Conservation (phyloP, 2,888 invertebrate species). For the Antitype chi region DNA sequence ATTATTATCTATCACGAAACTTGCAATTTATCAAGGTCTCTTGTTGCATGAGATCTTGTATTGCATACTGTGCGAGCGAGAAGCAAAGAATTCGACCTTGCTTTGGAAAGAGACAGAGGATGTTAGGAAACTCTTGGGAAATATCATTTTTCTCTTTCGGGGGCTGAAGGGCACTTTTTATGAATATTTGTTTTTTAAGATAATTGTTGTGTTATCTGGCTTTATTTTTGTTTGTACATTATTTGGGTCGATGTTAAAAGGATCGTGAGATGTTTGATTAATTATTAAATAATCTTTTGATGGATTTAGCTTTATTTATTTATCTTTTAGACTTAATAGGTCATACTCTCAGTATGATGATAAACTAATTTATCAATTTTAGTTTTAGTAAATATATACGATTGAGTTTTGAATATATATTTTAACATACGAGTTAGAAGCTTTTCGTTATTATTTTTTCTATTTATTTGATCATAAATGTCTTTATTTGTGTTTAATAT, state of each 20-base stretch:
- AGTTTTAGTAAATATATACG: constrained; percentile 3
- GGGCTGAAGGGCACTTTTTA: constrained; percentile 88
- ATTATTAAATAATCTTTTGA: constrained; percentile 47
- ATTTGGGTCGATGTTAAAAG: constrained; percentile 82
- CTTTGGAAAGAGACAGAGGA: constrained; percentile 82
- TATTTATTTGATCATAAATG: background rate
- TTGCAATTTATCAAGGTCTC: constrained; percentile 90
- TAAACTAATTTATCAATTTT: constrained; percentile 42
- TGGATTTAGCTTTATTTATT: constrained; percentile 57
- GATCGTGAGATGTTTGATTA: constrained; percentile 68
- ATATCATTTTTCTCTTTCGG: constrained; percentile 89
- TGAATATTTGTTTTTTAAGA: constrained; percentile 79
- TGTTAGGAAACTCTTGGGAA: constrained; percentile 90
- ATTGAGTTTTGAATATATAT: constrained; percentile 12
- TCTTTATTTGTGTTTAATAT: background rate
- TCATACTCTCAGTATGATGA: constrained; percentile 54
- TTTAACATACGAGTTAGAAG: constrained; percentile 11
- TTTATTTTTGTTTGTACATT: constrained; percentile 77
- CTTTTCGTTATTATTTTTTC: constrained; percentile 11
- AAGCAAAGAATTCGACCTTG: constrained; percentile 82
- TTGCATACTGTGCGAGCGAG: constrained; percentile 88
- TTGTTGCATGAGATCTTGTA: constrained; percentile 89
- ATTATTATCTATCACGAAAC: constrained; percentile 90
- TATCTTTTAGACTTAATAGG: constrained; percentile 62
- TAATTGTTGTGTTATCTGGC: constrained; percentile 71